Evolutionary conservation across 2,113 vertebrate genomes (phyloP), one percentile per base, ranked within the genome.

Genomic region (Cottus gobio): DNA sequence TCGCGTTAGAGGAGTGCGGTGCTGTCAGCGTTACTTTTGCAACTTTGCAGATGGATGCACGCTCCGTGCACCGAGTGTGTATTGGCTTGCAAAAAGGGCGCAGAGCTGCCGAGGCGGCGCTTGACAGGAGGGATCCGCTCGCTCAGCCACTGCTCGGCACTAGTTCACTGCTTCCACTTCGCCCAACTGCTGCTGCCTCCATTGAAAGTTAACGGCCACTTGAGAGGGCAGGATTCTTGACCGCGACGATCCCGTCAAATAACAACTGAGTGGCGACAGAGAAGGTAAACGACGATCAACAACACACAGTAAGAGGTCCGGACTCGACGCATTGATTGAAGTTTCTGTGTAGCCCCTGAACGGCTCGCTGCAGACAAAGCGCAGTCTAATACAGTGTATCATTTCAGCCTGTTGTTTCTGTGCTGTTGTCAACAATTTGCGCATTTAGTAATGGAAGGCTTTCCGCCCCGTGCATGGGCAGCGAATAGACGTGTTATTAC

Each of bases 61-160:
- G 48, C 28, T n/a, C 13, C 13, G 68, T 30, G 70, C 54, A n/a
- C 2, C 15, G 76, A 7, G 22, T 52, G 76, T 67, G 82, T 56
- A 18, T 83, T 75, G 68, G 75, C 42, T 77, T 2, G 42, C 46
- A 11, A 79, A 56, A 75, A 81, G 82, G 61, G 78, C 50, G 87
- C 84, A 31, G 75, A 67, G 77, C 77, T 12, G 85, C 82, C 24
- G 86, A 90, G 92, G 92, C 92, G 89, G 92, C 74, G 90, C 89
- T 90, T 89, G 85, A 56, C 89, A 58, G 71, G 66, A 87, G 85
- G 50, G 77, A 85, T 69, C 62, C 66, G 74, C 84, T 42, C 69
- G 0, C 28, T 16, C 28, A 20, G 15, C 18, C 44, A 15, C 44
- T 46, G 15, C 80, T 64, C 79, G 1, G 71, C 85, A 57, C 70